Conservation (phyloP, 2,888 invertebrate species). For the Lithophane ornitopus region DNA sequence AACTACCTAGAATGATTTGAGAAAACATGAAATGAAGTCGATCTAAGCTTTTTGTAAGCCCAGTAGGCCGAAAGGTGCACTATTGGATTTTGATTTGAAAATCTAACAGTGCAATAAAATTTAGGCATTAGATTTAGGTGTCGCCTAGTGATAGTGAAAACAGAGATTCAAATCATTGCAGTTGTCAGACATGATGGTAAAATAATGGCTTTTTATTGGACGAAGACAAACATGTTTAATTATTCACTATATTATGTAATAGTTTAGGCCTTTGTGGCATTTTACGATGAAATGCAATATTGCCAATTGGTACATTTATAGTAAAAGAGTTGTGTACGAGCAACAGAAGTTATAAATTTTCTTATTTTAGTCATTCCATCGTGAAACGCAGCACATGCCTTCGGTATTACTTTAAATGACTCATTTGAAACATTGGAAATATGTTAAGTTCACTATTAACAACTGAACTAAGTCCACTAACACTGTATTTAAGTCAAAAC, state of each 20-base stretch:
- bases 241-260: constrained; percentile 7
- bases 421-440: constrained; percentile 25
- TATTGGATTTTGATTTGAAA: neutral
- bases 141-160: neutral
- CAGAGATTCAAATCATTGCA: neutral
- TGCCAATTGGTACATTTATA: neutral
- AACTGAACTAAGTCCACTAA: constrained; percentile 24
- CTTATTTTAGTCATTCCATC: neutral
- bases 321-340: neutral
- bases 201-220: neutral
- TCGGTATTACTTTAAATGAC: neutral
- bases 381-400: constrained; percentile 19
- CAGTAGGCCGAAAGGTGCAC: neutral
- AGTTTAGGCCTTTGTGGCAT: constrained; percentile 16
- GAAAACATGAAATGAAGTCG: neutral
- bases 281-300: constrained; percentile 19
- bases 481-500: constrained; percentile 37
- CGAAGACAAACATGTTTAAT: constrained; percentile 4
- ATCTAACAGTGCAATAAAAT: neutral
- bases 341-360: neutral
- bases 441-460: constrained; percentile 2
- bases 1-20: constrained; percentile 13
- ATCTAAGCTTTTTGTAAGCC: neutral
- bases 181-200: constrained; percentile 21
- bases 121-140: neutral